These are phyloP conservation scores for Xenotilapia longispinis DNA, from an alignment of 2,113 vertebrate genomes.

Conservation along the genomic window DNA sequence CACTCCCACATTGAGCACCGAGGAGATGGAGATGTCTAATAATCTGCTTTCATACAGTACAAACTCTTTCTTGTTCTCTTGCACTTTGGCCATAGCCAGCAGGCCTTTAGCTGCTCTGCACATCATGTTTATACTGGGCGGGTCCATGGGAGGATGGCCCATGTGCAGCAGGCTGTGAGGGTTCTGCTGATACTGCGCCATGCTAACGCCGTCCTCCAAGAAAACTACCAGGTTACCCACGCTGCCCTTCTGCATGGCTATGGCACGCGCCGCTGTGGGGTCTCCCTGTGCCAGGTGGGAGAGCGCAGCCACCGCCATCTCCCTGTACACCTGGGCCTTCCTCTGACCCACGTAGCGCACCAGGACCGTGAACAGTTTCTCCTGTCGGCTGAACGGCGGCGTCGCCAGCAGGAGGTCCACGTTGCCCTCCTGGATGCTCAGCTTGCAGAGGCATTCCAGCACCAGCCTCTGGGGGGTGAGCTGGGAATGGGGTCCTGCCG, in stretches of 20 bases:
- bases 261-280: slow-evolving; percentile 84
- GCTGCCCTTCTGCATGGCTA: slow-evolving; percentile 93
- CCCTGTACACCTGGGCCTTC: slow-evolving; percentile 93
- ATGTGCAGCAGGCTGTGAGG: slow-evolving; percentile 90
- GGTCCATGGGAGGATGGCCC: slow-evolving; percentile 81
- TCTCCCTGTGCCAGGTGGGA: slow-evolving; percentile 97
- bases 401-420: slow-evolving; percentile 97
- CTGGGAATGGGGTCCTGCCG: slow-evolving; percentile 81
- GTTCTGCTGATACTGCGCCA: slow-evolving; percentile 97
- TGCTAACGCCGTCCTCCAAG: slow-evolving; percentile 92
- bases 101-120: slow-evolving; percentile 96
- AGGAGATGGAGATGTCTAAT: slow-evolving; percentile 96
- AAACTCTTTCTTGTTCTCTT: slow-evolving; percentile 94
- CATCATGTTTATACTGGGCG: slow-evolving; percentile 97
- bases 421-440: slow-evolving; percentile 96
- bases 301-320: slow-evolving; percentile 96
- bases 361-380: slow-evolving; percentile 91
- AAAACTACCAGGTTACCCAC: slow-evolving; percentile 93
- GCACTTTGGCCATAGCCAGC: slow-evolving; percentile 92
- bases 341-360: slow-evolving; percentile 92
- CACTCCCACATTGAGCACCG: slow-evolving; percentile 90
- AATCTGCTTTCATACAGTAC: slow-evolving; percentile 94
- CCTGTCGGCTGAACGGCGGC: slow-evolving; percentile 91
- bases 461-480: slow-evolving; percentile 94
- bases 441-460: slow-evolving; percentile 97